These are phyloP conservation scores for Gymnobelideus leadbeateri DNA, from an alignment of 2,113 vertebrate genomes.

Conservation along the genomic window DNA sequence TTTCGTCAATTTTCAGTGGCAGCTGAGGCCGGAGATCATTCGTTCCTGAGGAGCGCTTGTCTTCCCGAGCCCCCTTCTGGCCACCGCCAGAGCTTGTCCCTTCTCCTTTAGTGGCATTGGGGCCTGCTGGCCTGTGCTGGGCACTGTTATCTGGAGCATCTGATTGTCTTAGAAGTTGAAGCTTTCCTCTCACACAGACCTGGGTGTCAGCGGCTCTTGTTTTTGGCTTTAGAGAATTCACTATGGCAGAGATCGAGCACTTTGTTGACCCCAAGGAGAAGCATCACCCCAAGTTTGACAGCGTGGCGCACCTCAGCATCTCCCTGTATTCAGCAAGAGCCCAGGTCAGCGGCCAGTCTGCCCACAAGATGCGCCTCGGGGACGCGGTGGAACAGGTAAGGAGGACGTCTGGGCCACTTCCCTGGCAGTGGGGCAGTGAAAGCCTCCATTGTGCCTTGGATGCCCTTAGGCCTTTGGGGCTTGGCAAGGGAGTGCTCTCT, in stretches of 20 bases:
- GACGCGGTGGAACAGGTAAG: conserved; percentile 96
- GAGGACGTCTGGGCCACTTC: accelerated
- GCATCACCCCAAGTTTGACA: conserved; percentile 94
- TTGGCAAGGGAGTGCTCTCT: too few species aligned
- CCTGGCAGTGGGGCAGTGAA: too few species aligned
- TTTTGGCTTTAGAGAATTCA: conserved; percentile 92
- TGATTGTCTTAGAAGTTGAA: accelerated
- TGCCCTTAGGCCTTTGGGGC: too few species aligned
- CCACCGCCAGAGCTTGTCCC: neutral
- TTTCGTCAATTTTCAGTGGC: too few species aligned
- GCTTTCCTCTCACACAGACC: accelerated
- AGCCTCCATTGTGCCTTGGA: too few species aligned
- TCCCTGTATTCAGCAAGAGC: conserved; percentile 95
- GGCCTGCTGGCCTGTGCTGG: too few species aligned
- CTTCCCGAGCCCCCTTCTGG: neutral
- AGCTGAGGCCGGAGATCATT: too few species aligned
- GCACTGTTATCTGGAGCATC: too few species aligned
- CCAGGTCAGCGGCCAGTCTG: conserved; percentile 97
- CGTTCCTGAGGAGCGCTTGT: neutral
- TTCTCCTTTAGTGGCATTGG: too few species aligned
- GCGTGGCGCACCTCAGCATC: conserved; percentile 91
- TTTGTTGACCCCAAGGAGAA: conserved; percentile 98
- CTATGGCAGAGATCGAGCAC: conserved; percentile 99
- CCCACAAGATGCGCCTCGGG: conserved; percentile 92
- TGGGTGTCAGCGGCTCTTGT: neutral